phyloP scores from a whole-genome alignment of 1,140 invertebrate genomes.

The Drosophila murphyi region DNA sequence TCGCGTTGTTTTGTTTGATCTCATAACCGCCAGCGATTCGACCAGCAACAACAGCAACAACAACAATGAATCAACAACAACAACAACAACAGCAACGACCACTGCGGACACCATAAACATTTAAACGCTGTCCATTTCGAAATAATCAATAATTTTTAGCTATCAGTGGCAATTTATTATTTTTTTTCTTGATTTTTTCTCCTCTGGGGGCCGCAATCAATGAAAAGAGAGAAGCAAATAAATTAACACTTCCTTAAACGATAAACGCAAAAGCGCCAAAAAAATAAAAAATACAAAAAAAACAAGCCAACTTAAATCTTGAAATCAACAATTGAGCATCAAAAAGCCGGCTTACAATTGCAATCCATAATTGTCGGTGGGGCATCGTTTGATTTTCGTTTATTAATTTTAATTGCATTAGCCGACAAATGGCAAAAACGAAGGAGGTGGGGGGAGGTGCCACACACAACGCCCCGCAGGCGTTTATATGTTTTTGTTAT shows the following conservation, averaged over 20 bases:
- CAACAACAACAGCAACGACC: slow-evolving; percentile 24
- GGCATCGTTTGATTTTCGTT: slow-evolving; percentile 67
- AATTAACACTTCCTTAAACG: slow-evolving; percentile 83
- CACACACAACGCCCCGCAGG: slow-evolving; percentile 53
- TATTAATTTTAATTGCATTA: slow-evolving; percentile 78
- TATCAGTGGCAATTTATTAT: slow-evolving; percentile 82
- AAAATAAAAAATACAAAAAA: slow-evolving; percentile 52
- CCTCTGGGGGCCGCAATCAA: slow-evolving; percentile 21
- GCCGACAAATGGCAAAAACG: slow-evolving; percentile 34
- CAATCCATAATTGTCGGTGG: slow-evolving; percentile 48
- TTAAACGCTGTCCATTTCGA: slow-evolving; percentile 81
- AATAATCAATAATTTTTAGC: slow-evolving; percentile 83
- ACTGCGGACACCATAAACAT: slow-evolving; percentile 67
- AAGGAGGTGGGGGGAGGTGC: slow-evolving; percentile 13
- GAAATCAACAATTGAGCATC: slow-evolving; percentile 31
- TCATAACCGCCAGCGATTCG: slow-evolving; percentile 79
- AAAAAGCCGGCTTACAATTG: slow-evolving; percentile 45
- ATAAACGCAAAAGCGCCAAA: slow-evolving; percentile 61
- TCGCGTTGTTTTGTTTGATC: slow-evolving; percentile 77
- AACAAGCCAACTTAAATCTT: not conserved
- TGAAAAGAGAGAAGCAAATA: slow-evolving; percentile 59
- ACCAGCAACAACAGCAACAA: slow-evolving; percentile 43
- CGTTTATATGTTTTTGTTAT: slow-evolving; percentile 39
- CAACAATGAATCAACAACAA: slow-evolving; percentile 14
- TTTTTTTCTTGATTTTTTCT: slow-evolving; percentile 50